Conservation (phyloP, 2,888 invertebrate genomes). For the Xestia sexstrigata region DNA sequence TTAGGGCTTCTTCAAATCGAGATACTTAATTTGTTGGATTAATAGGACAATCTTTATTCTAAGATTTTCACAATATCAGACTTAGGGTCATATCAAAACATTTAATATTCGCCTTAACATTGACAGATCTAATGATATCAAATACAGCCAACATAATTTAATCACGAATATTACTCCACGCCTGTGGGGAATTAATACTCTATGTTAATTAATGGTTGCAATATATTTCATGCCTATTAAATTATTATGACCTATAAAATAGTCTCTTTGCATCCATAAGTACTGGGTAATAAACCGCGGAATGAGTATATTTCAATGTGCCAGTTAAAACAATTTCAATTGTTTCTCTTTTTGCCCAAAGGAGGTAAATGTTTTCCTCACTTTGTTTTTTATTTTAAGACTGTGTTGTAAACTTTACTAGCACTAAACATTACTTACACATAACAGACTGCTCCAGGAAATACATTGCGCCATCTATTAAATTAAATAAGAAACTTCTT, state of each 20-base stretch:
- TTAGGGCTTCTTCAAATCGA: too few relatives aligned
- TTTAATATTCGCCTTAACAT: not conserved
- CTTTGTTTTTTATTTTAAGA: conserved; percentile 8
- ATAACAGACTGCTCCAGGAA: not conserved
- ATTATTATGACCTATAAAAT: conserved; percentile 33
- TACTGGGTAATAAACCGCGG: not conserved
- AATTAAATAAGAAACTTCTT: not conserved
- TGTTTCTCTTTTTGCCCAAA: not conserved
- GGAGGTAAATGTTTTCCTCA: not conserved
- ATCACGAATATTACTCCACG: not conserved
- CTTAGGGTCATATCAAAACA: not conserved
- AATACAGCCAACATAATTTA: not conserved
- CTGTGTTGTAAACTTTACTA: conserved; percentile 23
- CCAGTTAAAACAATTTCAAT: conserved; percentile 16
- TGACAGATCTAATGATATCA: not conserved
- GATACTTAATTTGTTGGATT: too few relatives aligned
- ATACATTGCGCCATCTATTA: conserved; percentile 15
- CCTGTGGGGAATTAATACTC: not conserved
- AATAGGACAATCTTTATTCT: too few relatives aligned
- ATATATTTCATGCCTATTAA: conserved; percentile 19
- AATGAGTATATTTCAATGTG: conserved; percentile 7
- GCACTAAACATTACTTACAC: conserved; percentile 30
- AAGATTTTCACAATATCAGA: not conserved
- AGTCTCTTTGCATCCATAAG: conserved; percentile 11
- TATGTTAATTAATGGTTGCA: conserved; percentile 7